A percentile compares a stretch with the other conserved stretches of the same genome.
Evolutionary conservation across 2,888 invertebrate species (phyloP).

Genomic region (Silvanus unidentatus): DNA sequence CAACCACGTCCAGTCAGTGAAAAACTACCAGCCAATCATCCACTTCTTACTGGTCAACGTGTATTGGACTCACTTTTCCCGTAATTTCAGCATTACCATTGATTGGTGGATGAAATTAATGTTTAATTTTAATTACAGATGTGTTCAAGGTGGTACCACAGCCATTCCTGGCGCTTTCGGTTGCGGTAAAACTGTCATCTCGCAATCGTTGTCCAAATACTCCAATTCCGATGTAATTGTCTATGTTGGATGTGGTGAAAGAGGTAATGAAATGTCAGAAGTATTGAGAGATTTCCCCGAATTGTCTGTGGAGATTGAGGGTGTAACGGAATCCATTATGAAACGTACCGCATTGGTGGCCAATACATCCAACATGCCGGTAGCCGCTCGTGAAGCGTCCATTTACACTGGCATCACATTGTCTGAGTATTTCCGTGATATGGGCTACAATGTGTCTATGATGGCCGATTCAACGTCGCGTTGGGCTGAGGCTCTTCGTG

Average conservation of each 20-base stretch:
- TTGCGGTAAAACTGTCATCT: constrained; percentile 99
- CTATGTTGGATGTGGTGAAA: constrained; percentile 99
- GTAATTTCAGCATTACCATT: too few species aligned
- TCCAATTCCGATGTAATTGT: constrained; percentile 99
- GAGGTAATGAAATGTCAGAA: constrained; percentile 96
- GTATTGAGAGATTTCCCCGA: constrained; percentile 98
- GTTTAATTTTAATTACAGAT: constrained; percentile 52
- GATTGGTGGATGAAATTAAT: too few species aligned
- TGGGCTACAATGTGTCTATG: constrained; percentile 99
- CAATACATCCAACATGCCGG: constrained; percentile 99
- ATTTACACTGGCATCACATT: constrained; percentile 99
- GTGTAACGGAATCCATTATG: constrained; percentile 97
- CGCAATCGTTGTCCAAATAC: constrained; percentile 98
- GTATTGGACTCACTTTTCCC: constrained; percentile 98
- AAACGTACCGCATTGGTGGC: constrained; percentile 98
- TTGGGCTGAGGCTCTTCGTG: constrained; percentile 99
- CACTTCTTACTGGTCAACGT: constrained; percentile 95
- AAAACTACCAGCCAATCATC: constrained; percentile 97
- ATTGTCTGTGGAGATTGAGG: constrained; percentile 94
- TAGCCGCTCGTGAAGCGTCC: constrained; percentile 99
- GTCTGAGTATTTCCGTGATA: constrained; percentile 98
- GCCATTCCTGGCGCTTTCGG: constrained; percentile 99
- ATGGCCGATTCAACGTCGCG: constrained; percentile 99
- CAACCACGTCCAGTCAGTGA: constrained; percentile 95
- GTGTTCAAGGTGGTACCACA: constrained; percentile 97